Evolutionary conservation across 2,888 invertebrate species (phyloP), one percentile per base, ranked within the genome.

Genomic region (Epinotia bilunana): DNA sequence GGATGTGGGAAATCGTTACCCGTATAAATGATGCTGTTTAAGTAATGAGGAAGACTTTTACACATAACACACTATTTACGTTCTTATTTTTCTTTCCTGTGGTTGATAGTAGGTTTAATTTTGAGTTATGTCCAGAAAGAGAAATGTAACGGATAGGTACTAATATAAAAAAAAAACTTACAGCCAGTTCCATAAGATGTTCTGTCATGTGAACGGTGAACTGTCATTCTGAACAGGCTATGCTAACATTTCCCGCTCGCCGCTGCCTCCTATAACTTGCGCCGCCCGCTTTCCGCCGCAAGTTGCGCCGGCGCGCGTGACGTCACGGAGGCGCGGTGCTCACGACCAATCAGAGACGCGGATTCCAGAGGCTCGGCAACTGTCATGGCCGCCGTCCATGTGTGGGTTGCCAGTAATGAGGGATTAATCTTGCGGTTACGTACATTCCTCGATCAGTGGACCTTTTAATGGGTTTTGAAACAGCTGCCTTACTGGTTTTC

Each of bases 281-380:
- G 57, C 12, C 61, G 55, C 62, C 61, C 65, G 64, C 62, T 77
- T 72, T 69, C 62, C 73, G 72, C 74, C 49, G 46, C 60, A 39
- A 62, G 71, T 72, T 74, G 77, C 75, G 78, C 74, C 71, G 43
- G 77, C 74, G 77, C 65, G 28, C 18, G 55, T 77, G 76, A 77
- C 74, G 77, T 74, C 77, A 91, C 77, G 82, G 87, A 91, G 92
- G 91, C 91, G 81, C 88, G 91, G 76, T 84, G 76, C 73, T 74
- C 49, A 82, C 82, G 75, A 69, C 92, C 91, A 92, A 92, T 92
- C 87, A 83, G 81, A 72, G 80, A 9, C 71, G 77, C 33, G 76
- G 49, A 81, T 85, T 84, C 78, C 77, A 89, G 91, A 86, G 93
- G 93, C 92, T 90, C 84, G 93, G 78, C 65, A 79, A 82, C 85